Evolutionary conservation across 1,140 invertebrate genomes (phyloP), one percentile per base, ranked within the genome.

Genomic region (Polyergus mexicanus): DNA sequence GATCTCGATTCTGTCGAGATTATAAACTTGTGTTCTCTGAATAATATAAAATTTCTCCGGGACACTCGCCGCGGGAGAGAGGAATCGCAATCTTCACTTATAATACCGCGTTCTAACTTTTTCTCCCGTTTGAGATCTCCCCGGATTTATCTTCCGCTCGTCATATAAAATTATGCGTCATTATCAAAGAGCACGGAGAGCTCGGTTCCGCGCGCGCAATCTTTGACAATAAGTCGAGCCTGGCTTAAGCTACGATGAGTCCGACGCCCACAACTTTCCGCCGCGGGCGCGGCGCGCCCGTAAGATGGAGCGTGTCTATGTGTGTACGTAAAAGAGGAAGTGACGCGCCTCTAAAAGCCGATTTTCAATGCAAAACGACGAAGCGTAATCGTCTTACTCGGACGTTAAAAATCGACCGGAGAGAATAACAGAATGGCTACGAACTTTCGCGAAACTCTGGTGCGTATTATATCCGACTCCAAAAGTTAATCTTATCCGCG

Each of bases 141-240:
- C 25, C 60, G 72, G 81, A 76, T 84, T 84, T 77, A 84, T 38
- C 41, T 35, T 77, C 32, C 44, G 35, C 44, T 35, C 69, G 72
- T 32, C 71, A n/a, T 65, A n/a, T 77, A 77, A 84, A 84, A 84
- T 84, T 77, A 77, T 65, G 72, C 81, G 81, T 84, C 69, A 77
- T 84, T 84, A 84, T 84, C 68, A 83, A 22, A 76, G 28, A 25
- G 32, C 35, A 16, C 1, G n/a, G 62, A 54, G 28, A 84, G 25
- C 68, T 69, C 38, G 25, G 44, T 32, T 56, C n/a, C 58, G 78
- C 25, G 22, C 22, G 41, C 3, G 41, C 47, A 28, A n/a, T 72
- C 58, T 77, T 84, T 77, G 72, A 84, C 72, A 77, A 65, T 84
- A 84, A 77, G 81, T 54, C 81, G 71, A 65, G 41, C 60, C 32